phyloP scores from a whole-genome alignment of 2,113 vertebrate genomes.

The Cephalopterus ornatus region DNA sequence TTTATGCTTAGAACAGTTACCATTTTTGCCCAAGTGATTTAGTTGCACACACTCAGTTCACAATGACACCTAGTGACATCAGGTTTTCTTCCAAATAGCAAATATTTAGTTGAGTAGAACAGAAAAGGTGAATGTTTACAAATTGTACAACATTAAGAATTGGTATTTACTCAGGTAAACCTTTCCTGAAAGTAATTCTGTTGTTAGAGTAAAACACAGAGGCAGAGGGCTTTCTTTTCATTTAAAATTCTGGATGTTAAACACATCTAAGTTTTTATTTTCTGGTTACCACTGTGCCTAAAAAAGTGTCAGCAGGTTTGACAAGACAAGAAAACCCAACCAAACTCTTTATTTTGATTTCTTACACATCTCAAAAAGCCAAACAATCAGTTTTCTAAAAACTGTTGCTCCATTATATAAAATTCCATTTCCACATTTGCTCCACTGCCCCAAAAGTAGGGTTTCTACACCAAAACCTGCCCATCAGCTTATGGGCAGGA shows the following conservation, averaged over 20 bases:
- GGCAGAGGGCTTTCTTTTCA: not conserved
- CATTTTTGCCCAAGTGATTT: not conserved
- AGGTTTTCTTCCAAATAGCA: not conserved
- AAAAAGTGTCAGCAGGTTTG: not conserved
- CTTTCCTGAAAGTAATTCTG: not conserved
- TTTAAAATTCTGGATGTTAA: not conserved
- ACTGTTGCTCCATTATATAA: accelerated
- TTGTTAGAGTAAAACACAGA: not conserved
- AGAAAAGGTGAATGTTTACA: not conserved
- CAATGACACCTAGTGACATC: slow-evolving; percentile 2
- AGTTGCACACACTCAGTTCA: not conserved
- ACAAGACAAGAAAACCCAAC: not conserved
- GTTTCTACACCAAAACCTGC: not conserved
- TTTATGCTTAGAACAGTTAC: not conserved
- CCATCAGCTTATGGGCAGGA: not conserved
- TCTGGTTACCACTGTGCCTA: not conserved
- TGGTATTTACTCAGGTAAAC: not conserved
- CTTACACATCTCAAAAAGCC: not conserved
- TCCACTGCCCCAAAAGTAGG: not conserved
- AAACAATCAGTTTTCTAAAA: not conserved
- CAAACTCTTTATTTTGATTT: not conserved
- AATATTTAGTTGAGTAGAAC: not conserved
- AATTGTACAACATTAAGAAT: not conserved
- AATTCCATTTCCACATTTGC: not conserved
- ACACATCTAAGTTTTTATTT: not conserved